Evolutionary conservation across 1,140 invertebrate genomes (phyloP), one percentile per base, ranked within the genome.

Genomic region (Scaptomyza pallida): DNA sequence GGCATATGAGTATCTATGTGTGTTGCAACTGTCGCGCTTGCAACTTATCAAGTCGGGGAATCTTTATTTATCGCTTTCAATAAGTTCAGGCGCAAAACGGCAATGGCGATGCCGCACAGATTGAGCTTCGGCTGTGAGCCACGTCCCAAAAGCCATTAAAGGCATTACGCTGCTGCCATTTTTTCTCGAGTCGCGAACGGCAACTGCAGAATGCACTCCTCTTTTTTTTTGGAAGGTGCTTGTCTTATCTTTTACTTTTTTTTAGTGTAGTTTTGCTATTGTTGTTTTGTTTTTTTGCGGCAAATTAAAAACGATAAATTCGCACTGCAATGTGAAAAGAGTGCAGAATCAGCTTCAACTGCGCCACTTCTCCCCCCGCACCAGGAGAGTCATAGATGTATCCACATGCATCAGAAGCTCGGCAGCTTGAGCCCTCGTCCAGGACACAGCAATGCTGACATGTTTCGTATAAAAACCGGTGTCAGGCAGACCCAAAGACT

Each of bases 231-330:
- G n/a, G n/a, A n/a, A 54, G 35, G 23, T 6, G 23, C 45, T 33
- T 23, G 30, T 68, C n/a, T n/a, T n/a, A n/a, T n/a, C n/a, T 64
- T 48, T 75, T 56, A 45, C 59, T 64, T 56, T 55, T 57, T n/a
- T n/a, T n/a, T n/a, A n/a, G n/a, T 63, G 47, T 52, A 57, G 41
- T 41, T 65, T 64, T 64, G 44, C 51, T 78, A 33, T 52, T 57
- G 35, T 59, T 65, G 56, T 55, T 78, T 23, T 67, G 48, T 35
- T 50, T 57, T 62, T 68, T 86, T 80, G 79, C 76, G 73, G 80
- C 85, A 90, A 90, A 90, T 90, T 90, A 90, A 90, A 90, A 90
- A 85, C 89, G 80, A 90, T 90, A 90, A 90, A 90, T 90, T 90
- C 78, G 70, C 62, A 61, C 44, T 60, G 81, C 64, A 76, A 6